Evolutionary conservation across 1,140 invertebrate genomes (phyloP).

Genomic region (Drosophila fuyamai): DNA sequence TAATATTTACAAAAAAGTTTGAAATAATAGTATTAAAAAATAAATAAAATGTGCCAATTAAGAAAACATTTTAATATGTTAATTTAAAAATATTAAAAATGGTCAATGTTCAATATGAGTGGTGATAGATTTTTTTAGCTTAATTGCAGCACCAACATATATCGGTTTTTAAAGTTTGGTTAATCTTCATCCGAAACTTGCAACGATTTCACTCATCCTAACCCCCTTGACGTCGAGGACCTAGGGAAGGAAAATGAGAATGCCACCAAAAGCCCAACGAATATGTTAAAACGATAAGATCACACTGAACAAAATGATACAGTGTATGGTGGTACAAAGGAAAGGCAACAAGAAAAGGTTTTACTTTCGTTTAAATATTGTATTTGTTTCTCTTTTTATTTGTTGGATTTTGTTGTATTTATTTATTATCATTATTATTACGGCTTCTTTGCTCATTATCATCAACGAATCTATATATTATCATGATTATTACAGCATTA

Average conservation of each 20-base stretch:
- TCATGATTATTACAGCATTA: conserved; percentile 68
- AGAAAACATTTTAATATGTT: too few species aligned
- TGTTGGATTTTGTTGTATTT: conserved; percentile 48
- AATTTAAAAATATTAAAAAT: too few species aligned
- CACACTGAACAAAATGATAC: conserved; percentile 57
- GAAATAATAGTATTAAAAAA: too few species aligned
- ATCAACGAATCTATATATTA: conserved; percentile 63
- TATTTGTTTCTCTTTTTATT: conserved; percentile 53
- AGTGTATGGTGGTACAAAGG: conserved; percentile 15
- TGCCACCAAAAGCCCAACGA: conserved; percentile 14
- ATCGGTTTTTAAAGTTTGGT: not conserved
- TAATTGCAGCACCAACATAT: not conserved
- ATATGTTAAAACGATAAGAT: conserved; percentile 19
- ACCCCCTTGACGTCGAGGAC: not conserved
- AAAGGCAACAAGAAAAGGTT: conserved; percentile 36
- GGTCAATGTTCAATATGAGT: too few species aligned
- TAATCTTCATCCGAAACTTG: not conserved
- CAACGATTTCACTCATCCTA: not conserved
- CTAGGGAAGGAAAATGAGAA: not conserved
- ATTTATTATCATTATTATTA: conserved; percentile 62
- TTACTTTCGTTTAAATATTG: conserved; percentile 50
- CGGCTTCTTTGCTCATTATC: conserved; percentile 50
- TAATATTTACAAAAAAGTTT: too few species aligned
- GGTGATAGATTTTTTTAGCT: not conserved
- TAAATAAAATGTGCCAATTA: too few species aligned